phyloP scores from a whole-genome alignment of 2,113 vertebrate genomes.

The Hystrix cristata region DNA sequence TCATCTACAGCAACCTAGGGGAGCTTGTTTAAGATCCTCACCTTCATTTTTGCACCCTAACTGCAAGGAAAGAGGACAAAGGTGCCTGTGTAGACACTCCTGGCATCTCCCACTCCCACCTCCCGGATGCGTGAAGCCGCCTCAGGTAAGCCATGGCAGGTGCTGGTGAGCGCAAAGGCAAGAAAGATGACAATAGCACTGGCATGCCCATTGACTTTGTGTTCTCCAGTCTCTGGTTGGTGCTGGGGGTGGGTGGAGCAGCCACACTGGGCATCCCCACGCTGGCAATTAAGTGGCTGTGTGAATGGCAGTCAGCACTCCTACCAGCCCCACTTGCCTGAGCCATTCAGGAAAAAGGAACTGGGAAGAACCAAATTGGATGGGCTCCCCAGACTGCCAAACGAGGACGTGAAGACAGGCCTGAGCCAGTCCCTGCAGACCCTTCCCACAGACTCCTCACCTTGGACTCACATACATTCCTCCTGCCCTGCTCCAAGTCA shows the following conservation, averaged over 20 bases:
- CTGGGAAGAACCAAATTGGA: slow-evolving; percentile 98
- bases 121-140: slow-evolving; percentile 85
- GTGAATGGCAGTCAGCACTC: slow-evolving; percentile 96
- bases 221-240: slow-evolving; percentile 97
- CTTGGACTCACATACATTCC: slow-evolving; percentile 88
- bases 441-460: slow-evolving; percentile 91
- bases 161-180: slow-evolving; percentile 93
- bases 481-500: slow-evolving; percentile 85
- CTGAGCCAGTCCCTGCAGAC: slow-evolving; percentile 96
- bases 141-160: slow-evolving; percentile 94
- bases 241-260: slow-evolving; percentile 97
- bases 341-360: slow-evolving; percentile 94
- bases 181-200: slow-evolving; percentile 97
- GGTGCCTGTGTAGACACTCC: slow-evolving; percentile 51
- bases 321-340: slow-evolving; percentile 96
- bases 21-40: slow-evolving; percentile 91
- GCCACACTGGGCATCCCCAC: slow-evolving; percentile 99
- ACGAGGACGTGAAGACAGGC: slow-evolving; percentile 94
- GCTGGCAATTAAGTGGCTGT: slow-evolving; percentile 97
- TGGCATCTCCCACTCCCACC: slow-evolving; percentile 63
- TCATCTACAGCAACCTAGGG: slow-evolving; percentile 94
- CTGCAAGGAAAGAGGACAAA: slow-evolving; percentile 26
- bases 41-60: not conserved
- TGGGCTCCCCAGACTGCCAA: slow-evolving; percentile 95
- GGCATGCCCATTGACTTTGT: slow-evolving; percentile 97